phyloP scores from a whole-genome alignment of 2,888 invertebrate genomes.

The Eupithecia dodoneata region DNA sequence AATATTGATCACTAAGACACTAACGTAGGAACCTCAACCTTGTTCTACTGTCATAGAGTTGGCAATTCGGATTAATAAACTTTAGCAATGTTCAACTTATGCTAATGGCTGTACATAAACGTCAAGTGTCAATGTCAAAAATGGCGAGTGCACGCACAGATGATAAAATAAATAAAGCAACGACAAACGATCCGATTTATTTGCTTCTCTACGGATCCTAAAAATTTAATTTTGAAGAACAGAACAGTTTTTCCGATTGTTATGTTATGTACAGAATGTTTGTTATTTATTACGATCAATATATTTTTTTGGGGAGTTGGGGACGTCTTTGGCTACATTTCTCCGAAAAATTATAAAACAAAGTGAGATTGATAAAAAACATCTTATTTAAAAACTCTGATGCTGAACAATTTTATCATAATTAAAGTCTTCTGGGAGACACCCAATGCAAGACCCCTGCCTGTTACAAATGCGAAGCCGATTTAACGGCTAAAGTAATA shows the following conservation, averaged over 20 bases:
- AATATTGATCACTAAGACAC: background rate
- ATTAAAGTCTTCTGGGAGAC: too few species aligned
- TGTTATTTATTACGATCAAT: too few species aligned
- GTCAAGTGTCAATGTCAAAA: constrained; percentile 43
- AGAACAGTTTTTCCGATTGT: background rate
- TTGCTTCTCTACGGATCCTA: background rate
- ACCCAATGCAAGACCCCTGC: too few species aligned
- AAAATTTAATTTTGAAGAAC: background rate
- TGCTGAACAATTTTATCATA: too few species aligned
- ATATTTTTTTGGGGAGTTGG: too few species aligned
- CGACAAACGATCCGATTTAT: background rate
- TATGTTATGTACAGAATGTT: too few species aligned
- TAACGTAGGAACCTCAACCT: background rate
- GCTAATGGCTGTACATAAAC: constrained; percentile 22
- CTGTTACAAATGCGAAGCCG: too few species aligned
- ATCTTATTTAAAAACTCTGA: too few species aligned
- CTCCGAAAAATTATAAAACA: too few species aligned
- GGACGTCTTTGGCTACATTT: too few species aligned
- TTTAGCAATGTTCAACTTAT: background rate
- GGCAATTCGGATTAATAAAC: background rate
- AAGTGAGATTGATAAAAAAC: too few species aligned
- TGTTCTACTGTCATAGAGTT: background rate
- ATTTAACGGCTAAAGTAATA: too few species aligned
- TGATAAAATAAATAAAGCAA: constrained; percentile 3
- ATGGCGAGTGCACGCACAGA: constrained; percentile 32